Evolutionary conservation across 2,113 vertebrate genomes (phyloP), one percentile per base, ranked within the genome.

Genomic region (Nestor notabilis): DNA sequence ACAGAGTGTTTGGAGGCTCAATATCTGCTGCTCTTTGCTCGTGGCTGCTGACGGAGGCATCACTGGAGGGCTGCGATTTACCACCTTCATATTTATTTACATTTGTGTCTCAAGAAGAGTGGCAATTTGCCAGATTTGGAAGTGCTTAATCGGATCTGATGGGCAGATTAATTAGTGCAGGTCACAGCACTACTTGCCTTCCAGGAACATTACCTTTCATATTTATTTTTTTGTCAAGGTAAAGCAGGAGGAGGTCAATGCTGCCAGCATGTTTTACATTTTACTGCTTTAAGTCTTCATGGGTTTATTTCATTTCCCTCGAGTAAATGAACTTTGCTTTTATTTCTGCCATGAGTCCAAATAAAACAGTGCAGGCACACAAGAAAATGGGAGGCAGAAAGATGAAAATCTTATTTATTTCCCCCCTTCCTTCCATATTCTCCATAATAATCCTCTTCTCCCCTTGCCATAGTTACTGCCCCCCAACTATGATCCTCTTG

Each of bases 121-220:
- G 95, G 97, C 88, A 85, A 81, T 95, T 96, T 93, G 95, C 96
- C 95, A 96, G 88, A 41, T 90, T 76, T 89, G 87, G 82, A 96
- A 90, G 63, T 86, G 89, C 95, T 97, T 95, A 86, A 87, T 93
- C 64, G 24, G 86, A 97, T 90, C 41, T 70, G 94, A 96, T 87
- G 74, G 76, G 66, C 71, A 72, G 68, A 63, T 79, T 96, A 89
- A 68, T 68, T 88, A 69, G 47, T 13, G 13, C 80, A 72, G 74
- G 81, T 89, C 83, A 47, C 65, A 90, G 52, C 81, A 61, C 66
- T 65, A 79, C 37, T 33, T 80, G 43, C 83, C 87, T 95, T 94
- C 47, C 84, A 94, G 74, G 68, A 97, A 94, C 52, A 35, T 89
- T 91, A 70, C 61, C 33, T 83, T 91, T 93, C 77, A 31, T 44